phyloP scores from a whole-genome alignment of 2,797 vertebrate species.

The Parambassis ranga region DNA sequence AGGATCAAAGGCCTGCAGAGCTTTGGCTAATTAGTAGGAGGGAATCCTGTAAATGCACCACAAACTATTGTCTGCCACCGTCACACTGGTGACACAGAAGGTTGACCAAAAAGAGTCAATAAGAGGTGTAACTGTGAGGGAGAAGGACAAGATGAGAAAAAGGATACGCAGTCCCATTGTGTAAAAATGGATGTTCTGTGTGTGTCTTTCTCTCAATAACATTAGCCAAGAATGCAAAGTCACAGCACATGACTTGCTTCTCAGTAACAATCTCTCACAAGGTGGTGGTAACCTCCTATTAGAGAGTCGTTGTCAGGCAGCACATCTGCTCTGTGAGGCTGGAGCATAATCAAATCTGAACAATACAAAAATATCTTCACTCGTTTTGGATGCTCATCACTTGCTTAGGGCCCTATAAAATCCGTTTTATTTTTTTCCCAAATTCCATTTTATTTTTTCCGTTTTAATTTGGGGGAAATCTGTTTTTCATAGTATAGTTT shows the following conservation, averaged over 20 bases:
- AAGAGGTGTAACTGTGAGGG: slow-evolving; percentile 21
- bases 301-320: slow-evolving; percentile 2
- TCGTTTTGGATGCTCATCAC: no score
- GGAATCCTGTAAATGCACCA: slow-evolving; percentile 65
- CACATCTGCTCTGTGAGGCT: slow-evolving; percentile 7
- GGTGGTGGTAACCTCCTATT: slow-evolving; percentile 13
- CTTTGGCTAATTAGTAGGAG: slow-evolving; percentile 73
- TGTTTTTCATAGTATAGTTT: no score
- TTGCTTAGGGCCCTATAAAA: no score
- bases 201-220: slow-evolving; percentile 42
- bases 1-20: slow-evolving; percentile 70
- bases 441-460: no score
- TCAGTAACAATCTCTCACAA: slow-evolving; percentile 25
- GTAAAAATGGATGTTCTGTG: slow-evolving; percentile 32
- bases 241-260: slow-evolving; percentile 42
- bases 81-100: slow-evolving; percentile 54
- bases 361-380: neutral
- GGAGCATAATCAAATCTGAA: neutral
- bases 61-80: slow-evolving; percentile 60
- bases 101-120: slow-evolving; percentile 45
- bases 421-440: no score
- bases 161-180: slow-evolving; percentile 32
- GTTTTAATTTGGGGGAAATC: no score
- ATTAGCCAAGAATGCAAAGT: slow-evolving; percentile 52
- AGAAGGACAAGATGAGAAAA: slow-evolving; percentile 44